These are phyloP conservation scores for Platalea minor DNA, from an alignment of 2,797 vertebrate species.

Conservation along the genomic window DNA sequence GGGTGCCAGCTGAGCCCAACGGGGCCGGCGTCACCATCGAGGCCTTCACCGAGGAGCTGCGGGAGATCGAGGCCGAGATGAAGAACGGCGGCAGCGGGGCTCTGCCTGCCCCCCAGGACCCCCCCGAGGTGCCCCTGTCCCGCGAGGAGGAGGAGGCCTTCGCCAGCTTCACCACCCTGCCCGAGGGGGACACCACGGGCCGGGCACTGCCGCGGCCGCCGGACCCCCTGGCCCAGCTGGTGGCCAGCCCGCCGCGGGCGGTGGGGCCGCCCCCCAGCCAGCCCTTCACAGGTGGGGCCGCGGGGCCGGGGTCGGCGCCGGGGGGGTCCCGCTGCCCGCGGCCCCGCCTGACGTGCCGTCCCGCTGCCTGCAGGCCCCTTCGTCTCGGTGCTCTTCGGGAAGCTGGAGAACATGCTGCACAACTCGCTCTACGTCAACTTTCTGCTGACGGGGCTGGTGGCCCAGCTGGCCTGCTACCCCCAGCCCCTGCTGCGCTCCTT, in stretches of 20 bases:
- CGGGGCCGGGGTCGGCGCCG: accelerated
- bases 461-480: slow-evolving; percentile 93
- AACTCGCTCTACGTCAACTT: slow-evolving; percentile 97
- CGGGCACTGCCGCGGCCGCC: neutral
- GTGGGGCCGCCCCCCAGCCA: slow-evolving; percentile 81
- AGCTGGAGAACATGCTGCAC: slow-evolving; percentile 97
- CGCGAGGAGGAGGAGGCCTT: slow-evolving; percentile 76
- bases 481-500: slow-evolving; percentile 97
- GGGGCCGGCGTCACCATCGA: slow-evolving; percentile 84
- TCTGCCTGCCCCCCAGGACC: accelerated
- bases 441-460: slow-evolving; percentile 92
- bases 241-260: slow-evolving; percentile 82
- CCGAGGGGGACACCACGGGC: neutral
- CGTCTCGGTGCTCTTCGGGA: slow-evolving; percentile 89
- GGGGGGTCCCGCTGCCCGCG: accelerated
- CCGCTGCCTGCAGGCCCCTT: slow-evolving; percentile 83
- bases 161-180: slow-evolving; percentile 56
- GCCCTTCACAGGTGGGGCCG: slow-evolving; percentile 87
- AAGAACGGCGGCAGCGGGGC: slow-evolving; percentile 4
- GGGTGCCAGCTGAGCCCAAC: slow-evolving; percentile 73
- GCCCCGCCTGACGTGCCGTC: neutral
- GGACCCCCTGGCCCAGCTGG: slow-evolving; percentile 56
- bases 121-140: neutral
- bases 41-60: slow-evolving; percentile 87
- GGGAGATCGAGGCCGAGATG: slow-evolving; percentile 81